phyloP scores from a whole-genome alignment of 2,797 vertebrate species.

The Acanthopagrus latus region DNA sequence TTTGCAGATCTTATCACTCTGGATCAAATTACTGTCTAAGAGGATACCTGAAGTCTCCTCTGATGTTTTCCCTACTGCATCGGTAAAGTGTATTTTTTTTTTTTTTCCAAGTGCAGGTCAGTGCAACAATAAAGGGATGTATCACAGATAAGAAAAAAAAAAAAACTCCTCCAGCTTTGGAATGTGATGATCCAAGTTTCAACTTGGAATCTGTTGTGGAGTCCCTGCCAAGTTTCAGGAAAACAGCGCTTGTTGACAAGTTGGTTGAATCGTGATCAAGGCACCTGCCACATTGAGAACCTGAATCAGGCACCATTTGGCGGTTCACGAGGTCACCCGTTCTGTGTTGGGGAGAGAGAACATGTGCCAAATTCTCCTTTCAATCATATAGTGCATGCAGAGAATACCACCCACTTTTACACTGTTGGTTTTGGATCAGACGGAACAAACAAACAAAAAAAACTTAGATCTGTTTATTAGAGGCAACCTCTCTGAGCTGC shows the following conservation, averaged over 20 bases:
- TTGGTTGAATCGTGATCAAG: conserved; percentile 84
- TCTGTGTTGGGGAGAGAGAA: conserved; percentile 70
- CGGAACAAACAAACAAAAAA: conserved; percentile 8
- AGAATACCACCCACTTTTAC: conserved; percentile 61
- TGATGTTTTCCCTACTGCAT: conserved; percentile 43
- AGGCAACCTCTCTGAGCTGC: conserved; percentile 30
- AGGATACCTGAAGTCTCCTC: conserved; percentile 54
- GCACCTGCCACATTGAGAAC: conserved; percentile 86
- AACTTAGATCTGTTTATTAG: conserved; percentile 54
- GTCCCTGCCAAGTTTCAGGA: conserved; percentile 84
- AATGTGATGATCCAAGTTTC: conserved; percentile 78
- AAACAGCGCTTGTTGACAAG: conserved; percentile 86
- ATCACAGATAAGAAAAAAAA: conserved; percentile 22
- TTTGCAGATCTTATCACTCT: conserved; percentile 64
- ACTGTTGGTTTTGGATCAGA: conserved; percentile 56
- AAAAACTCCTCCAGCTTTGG: conserved; percentile 65
- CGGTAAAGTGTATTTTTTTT: conserved; percentile 29
- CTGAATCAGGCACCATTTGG: conserved; percentile 88
- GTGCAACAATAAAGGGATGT: conserved; percentile 46
- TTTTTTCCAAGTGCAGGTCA: conserved; percentile 46
- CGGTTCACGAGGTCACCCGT: conserved; percentile 78
- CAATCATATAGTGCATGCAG: conserved; percentile 71
- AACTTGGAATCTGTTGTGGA: conserved; percentile 80
- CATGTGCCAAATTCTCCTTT: conserved; percentile 80
- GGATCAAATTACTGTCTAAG: conserved; percentile 68